Evolutionary conservation across 2,797 vertebrate genomes (phyloP), one percentile per base, ranked within the genome.

Genomic region (Enteromius anoplus): DNA sequence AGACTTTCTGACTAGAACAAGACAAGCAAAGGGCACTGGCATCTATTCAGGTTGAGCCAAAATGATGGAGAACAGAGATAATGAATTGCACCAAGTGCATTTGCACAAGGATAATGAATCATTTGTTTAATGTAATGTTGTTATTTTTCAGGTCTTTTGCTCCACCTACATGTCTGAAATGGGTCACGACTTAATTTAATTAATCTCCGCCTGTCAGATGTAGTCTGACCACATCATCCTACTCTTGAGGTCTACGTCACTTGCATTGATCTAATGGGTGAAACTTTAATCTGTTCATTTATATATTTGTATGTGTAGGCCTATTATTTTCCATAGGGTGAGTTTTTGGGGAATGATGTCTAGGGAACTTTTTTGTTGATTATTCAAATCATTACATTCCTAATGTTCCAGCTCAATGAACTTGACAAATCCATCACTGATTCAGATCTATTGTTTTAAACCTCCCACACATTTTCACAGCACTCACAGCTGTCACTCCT

Each of bases 1-100:
- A 87, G 86, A 89, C 86, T 86, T 78, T 84, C 32, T 26, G 26
- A 72, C 85, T 89, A 88, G 91, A 92, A 92, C 89, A 90, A 91
- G 90, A 85, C 84, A 78, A 51, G 86, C 91, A 86, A 78, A 86
- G 81, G 90, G 89, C 91, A 90, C 26, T 5, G 60, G 55, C 78
- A 65, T 85, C 84, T 89, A 87, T 49, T 88, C 87, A 29, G 75
- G 90, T 87, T 81, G 71, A 86, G 88, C 82, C 14, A 64, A 45
- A 80, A 82, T 79, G 80, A 81, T 83, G 86, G 12, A 9, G 71
- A 83, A 51, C 2, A 42, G 83, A 91, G 89, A 92, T 86, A 93
- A 91, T 90, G 84, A 91, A 87, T 87, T 80, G 85, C 60, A 45
- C 80, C 75, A 32, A 85, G 85, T 85, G 86, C 89, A 91, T 91